Percentiles rank a stretch among this genome's conserved stretches.
phyloP scores from a whole-genome alignment of 2,888 invertebrate species.

The Pseudoips prasinana region DNA sequence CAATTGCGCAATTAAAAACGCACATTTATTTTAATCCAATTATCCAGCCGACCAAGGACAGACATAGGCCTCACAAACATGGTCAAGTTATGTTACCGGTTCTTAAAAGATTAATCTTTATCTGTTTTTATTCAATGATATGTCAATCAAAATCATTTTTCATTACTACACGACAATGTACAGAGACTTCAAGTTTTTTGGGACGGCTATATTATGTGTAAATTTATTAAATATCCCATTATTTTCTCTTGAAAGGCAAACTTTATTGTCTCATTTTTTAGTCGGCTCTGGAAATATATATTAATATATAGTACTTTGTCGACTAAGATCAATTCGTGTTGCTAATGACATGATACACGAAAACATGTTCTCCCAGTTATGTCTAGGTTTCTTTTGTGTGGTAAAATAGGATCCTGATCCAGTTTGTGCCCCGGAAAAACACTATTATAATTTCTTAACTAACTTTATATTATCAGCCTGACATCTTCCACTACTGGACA shows the following conservation, averaged over 20 bases:
- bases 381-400: too few relatives aligned
- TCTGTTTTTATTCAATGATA: constrained; percentile 32
- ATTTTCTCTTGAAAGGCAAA: constrained; percentile 28
- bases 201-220: constrained; percentile 32
- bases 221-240: constrained; percentile 33
- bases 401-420: too few relatives aligned
- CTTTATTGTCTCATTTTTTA: constrained; percentile 31
- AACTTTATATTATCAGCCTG: too few relatives aligned
- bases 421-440: too few relatives aligned
- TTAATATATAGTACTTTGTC: too few relatives aligned
- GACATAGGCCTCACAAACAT: constrained; percentile 15
- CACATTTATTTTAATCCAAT: constrained; percentile 34
- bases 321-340: too few relatives aligned
- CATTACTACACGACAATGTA: constrained; percentile 23
- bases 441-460: too few relatives aligned
- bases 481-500: too few relatives aligned
- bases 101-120: constrained; percentile 31
- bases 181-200: constrained; percentile 24
- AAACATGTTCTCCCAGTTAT: too few relatives aligned
- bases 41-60: constrained; percentile 25
- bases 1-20: constrained; percentile 36
- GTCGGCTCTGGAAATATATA: constrained; percentile 19
- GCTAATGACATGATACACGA: too few relatives aligned
- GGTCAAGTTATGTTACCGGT: constrained; percentile 25
- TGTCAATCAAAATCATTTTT: constrained; percentile 37